These are phyloP conservation scores for Myotis lucifugus DNA, from an alignment of 2,113 vertebrate species.

Conservation along the genomic window DNA sequence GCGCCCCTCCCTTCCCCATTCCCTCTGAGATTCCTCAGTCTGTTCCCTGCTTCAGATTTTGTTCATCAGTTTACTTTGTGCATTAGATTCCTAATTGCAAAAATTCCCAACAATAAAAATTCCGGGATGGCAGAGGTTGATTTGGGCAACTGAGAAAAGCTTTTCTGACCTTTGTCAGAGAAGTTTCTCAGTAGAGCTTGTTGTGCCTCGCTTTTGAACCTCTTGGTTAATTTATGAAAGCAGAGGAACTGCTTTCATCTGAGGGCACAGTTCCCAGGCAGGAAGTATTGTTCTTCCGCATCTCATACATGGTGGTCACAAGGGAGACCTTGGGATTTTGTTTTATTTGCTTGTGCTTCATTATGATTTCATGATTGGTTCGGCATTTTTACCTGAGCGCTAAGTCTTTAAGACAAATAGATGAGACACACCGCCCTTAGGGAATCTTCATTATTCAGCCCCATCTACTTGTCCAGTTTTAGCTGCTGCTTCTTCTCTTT, in stretches of 20 bases:
- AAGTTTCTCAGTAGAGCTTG: not conserved
- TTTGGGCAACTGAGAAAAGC: not conserved
- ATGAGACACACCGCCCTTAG: not conserved
- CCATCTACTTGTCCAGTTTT: not conserved
- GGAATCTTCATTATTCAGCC: not conserved
- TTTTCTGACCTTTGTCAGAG: not conserved
- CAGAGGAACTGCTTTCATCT: constrained; percentile 71
- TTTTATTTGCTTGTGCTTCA: constrained; percentile 13
- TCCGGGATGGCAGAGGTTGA: not conserved
- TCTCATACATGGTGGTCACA: constrained; percentile 13
- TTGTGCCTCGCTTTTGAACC: constrained; percentile 40
- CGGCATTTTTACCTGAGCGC: not conserved
- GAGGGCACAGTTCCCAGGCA: constrained; percentile 14
- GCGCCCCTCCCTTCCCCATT: too few species aligned
- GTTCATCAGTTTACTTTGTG: too few species aligned
- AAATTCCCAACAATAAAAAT: not conserved
- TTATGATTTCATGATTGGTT: constrained; percentile 19
- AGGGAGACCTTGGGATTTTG: not conserved
- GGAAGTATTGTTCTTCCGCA: constrained; percentile 43
- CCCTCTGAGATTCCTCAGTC: too few species aligned
- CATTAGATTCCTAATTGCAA: not conserved
- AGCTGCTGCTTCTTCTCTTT: not conserved
- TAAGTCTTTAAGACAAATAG: not conserved
- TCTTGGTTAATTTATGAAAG: constrained; percentile 64
- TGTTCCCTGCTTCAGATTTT: too few species aligned